phyloP scores from a whole-genome alignment of 2,888 invertebrate genomes.

The Tetranychus piercei region DNA sequence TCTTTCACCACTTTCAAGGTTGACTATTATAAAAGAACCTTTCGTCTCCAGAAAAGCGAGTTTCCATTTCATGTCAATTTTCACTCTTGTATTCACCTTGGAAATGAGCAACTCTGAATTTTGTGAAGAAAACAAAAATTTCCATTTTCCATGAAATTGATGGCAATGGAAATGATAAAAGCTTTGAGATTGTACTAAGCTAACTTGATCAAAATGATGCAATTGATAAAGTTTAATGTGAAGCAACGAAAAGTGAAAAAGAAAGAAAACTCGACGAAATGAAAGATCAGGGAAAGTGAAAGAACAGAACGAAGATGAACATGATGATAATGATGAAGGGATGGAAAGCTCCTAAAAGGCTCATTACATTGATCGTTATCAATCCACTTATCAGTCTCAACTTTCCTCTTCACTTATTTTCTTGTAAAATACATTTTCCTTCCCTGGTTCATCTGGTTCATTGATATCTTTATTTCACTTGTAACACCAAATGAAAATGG shows the following conservation, averaged over 20 bases:
- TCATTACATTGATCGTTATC: background rate
- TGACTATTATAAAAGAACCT: background rate
- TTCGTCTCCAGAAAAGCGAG: background rate
- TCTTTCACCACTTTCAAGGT: no score
- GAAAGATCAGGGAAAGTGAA: background rate
- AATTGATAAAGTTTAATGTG: background rate
- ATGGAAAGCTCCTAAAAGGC: background rate
- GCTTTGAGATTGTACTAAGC: background rate
- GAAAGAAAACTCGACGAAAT: background rate
- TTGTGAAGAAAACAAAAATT: background rate
- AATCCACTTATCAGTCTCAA: background rate
- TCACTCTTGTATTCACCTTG: background rate
- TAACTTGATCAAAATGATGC: background rate
- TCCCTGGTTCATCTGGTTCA: background rate
- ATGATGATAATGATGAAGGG: background rate
- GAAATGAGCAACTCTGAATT: background rate
- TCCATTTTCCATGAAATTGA: background rate
- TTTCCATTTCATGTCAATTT: background rate
- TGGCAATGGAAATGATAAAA: background rate
- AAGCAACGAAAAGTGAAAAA: no score
- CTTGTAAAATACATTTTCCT: background rate
- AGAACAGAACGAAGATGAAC: background rate
- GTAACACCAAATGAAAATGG: no score
- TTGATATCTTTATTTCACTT: no score
- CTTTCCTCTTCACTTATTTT: background rate